phyloP scores from a whole-genome alignment of 2,113 vertebrate genomes.

The Bufo gargarizans region DNA sequence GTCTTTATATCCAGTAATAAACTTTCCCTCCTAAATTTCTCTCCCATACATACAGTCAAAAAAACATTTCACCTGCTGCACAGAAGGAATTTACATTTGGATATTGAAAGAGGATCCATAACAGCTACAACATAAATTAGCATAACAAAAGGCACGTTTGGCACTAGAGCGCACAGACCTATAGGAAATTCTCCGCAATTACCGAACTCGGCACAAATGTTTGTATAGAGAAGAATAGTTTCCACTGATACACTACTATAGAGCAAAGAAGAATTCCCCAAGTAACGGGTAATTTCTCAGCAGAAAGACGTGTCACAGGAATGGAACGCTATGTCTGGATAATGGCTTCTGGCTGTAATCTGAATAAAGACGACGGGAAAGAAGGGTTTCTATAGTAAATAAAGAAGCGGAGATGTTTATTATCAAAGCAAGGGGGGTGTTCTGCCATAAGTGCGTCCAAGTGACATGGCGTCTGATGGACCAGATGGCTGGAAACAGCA shows the following conservation, averaged over 20 bases:
- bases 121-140: not conserved
- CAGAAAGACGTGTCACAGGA: conserved; percentile 24
- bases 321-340: conserved; percentile 28
- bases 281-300: conserved; percentile 20
- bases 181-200: conserved; percentile 13
- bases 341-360: conserved; percentile 42
- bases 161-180: not conserved
- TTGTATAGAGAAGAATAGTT: conserved; percentile 10
- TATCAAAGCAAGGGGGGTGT: conserved; percentile 23
- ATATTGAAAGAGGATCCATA: not conserved
- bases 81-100: not conserved
- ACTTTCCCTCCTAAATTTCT: not conserved
- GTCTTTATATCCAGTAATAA: not conserved
- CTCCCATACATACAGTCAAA: not conserved
- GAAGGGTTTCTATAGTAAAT: conserved; percentile 22
- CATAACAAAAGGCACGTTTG: not conserved
- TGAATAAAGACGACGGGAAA: conserved; percentile 1
- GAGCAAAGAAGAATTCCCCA: conserved; percentile 21
- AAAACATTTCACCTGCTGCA: conserved; percentile 8
- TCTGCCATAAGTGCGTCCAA: conserved; percentile 44
- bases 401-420: conserved; percentile 37
- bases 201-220: conserved; percentile 19
- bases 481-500: conserved; percentile 31
- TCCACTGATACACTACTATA: conserved; percentile 30
- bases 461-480: conserved; percentile 38